Evolutionary conservation across 2,113 vertebrate genomes (phyloP).

Genomic region (Thymallus thymallus): DNA sequence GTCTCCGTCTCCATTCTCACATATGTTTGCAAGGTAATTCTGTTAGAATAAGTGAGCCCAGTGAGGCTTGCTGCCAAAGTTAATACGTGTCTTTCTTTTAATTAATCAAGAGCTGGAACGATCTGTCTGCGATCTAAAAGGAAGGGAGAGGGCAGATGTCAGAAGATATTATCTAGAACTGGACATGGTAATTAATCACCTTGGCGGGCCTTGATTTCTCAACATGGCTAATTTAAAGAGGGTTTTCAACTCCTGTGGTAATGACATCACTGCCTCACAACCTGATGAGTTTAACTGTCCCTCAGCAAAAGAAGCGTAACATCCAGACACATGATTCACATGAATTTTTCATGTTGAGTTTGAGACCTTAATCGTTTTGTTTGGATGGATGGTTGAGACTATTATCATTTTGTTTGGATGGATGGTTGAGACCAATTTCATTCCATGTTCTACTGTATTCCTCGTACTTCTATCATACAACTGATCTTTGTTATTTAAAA

Average conservation of each 20-base stretch:
- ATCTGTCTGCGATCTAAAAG: slow-evolving; percentile 56
- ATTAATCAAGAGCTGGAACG: slow-evolving; percentile 64
- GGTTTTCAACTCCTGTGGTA: slow-evolving; percentile 7
- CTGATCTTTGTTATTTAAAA: not conserved
- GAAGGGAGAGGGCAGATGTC: slow-evolving; percentile 61
- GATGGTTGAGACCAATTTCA: not conserved
- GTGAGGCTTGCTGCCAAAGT: slow-evolving; percentile 44
- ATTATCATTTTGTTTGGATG: not conserved
- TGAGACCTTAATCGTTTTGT: not conserved
- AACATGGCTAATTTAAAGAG: slow-evolving; percentile 59
- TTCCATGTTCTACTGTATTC: no score
- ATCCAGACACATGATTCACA: not conserved
- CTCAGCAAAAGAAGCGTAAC: not conserved
- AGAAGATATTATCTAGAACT: slow-evolving; percentile 67
- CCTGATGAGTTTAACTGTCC: not conserved
- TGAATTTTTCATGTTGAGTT: not conserved
- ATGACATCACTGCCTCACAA: not conserved
- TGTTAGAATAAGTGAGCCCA: slow-evolving; percentile 28
- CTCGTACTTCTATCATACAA: not conserved
- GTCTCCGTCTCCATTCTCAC: slow-evolving; percentile 17
- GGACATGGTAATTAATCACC: slow-evolving; percentile 68
- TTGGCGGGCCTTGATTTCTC: slow-evolving; percentile 59
- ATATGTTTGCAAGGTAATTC: slow-evolving; percentile 31
- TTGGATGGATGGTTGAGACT: not conserved
- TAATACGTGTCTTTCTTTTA: slow-evolving; percentile 59